These are phyloP conservation scores for Babylonia areolata DNA, from an alignment of 1,140 invertebrate species.

Conservation along the genomic window DNA sequence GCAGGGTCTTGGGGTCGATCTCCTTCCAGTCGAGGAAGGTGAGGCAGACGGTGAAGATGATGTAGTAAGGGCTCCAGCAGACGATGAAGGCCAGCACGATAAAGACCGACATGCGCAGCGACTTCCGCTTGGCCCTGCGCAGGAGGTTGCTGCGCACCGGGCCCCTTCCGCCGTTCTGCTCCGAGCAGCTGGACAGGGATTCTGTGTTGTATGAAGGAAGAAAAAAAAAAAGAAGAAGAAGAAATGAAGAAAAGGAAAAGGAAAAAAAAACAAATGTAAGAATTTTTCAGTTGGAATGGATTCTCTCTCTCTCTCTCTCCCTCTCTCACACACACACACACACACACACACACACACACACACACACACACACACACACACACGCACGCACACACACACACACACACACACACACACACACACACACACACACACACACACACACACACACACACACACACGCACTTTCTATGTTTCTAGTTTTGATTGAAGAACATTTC, in stretches of 20 bases:
- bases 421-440: too few relatives aligned
- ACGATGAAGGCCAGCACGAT: slow-evolving; percentile 81
- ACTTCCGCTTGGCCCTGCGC: slow-evolving; percentile 88
- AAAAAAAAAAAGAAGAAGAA: slow-evolving; percentile 20
- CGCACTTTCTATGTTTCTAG: too few relatives aligned
- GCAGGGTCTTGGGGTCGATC: slow-evolving; percentile 77
- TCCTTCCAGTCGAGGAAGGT: slow-evolving; percentile 83
- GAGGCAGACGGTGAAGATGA: slow-evolving; percentile 83
- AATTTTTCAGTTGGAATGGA: too few relatives aligned
- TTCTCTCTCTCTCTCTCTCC: too few relatives aligned
- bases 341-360: too few relatives aligned
- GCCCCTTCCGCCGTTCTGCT: slow-evolving; percentile 56
- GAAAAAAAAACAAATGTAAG: not conserved
- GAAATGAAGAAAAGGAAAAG: not conserved
- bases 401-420: too few relatives aligned
- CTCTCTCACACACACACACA: too few relatives aligned
- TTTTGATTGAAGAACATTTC: too few relatives aligned
- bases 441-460: too few relatives aligned
- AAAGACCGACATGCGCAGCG: slow-evolving; percentile 87
- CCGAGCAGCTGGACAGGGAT: slow-evolving; percentile 35
- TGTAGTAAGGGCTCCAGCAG: slow-evolving; percentile 81
- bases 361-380: too few relatives aligned
- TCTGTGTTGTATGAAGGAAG: not conserved
- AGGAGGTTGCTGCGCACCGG: slow-evolving; percentile 76
- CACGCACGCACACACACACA: too few relatives aligned